A percentile compares a stretch with the other conserved stretches of the same genome.
These are phyloP conservation scores for Polyommatus iphigenia DNA, from an alignment of 2,888 invertebrate genomes.

Conservation along the genomic window DNA sequence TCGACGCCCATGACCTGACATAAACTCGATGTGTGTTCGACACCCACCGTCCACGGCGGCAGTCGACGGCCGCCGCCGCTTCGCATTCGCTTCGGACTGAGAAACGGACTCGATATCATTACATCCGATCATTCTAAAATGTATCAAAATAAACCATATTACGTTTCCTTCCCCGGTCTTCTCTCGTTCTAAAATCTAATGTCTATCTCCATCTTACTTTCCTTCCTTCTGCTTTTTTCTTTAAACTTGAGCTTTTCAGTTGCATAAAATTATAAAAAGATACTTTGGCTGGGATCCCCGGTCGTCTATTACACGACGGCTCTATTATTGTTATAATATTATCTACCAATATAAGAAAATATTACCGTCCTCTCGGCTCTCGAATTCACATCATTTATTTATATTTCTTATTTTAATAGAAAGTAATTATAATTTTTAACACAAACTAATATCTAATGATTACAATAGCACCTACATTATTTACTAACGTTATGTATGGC, in stretches of 20 bases:
- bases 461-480: neutral
- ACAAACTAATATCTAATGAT: neutral
- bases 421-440: neutral
- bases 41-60: constrained; percentile 41
- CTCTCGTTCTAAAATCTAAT: neutral
- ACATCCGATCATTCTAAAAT: neutral
- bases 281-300: neutral
- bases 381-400: neutral
- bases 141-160: neutral
- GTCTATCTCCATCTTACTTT: neutral
- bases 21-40: constrained; percentile 32
- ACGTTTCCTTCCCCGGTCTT: neutral
- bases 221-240: neutral
- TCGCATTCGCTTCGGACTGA: constrained; percentile 40
- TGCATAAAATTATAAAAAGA: neutral
- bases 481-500: neutral
- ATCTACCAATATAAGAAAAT: neutral
- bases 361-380: neutral
- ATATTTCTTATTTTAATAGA: neutral
- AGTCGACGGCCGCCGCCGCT: constrained; percentile 44
- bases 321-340: neutral
- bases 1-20: constrained; percentile 31
- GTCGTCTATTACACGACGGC: neutral
- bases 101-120: neutral
- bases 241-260: neutral